A percentile compares a stretch with the other conserved stretches of the same genome.
Evolutionary conservation across 2,113 vertebrate genomes (phyloP).

Genomic region (Alosa alosa): DNA sequence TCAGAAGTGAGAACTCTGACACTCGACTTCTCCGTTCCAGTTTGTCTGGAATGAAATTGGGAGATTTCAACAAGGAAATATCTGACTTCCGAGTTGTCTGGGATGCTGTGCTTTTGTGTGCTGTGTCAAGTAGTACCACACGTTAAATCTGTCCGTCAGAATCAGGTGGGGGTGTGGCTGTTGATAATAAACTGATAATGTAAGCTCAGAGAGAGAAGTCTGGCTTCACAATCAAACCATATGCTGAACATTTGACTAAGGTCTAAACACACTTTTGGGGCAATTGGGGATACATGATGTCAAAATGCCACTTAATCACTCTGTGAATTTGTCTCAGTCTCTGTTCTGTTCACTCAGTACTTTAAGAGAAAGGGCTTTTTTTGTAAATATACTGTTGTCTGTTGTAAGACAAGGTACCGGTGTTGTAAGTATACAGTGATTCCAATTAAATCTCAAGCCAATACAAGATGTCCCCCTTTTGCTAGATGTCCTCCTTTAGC

Average conservation of each 20-base stretch:
- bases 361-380: background rate
- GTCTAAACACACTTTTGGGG: background rate
- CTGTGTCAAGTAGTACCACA: background rate
- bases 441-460: background rate
- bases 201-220: background rate
- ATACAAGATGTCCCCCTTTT: background rate
- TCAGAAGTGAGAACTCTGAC: too few species aligned
- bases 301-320: background rate
- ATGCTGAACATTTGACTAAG: background rate
- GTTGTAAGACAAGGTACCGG: background rate
- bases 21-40: too few species aligned
- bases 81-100: too few species aligned
- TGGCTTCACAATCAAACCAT: background rate
- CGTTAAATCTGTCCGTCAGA: background rate
- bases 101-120: background rate
- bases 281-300: background rate
- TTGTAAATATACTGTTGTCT: constrained; percentile 8
- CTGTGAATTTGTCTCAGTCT: background rate
- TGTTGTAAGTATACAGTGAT: background rate
- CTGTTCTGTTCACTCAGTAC: background rate
- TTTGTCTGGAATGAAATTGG: too few species aligned
- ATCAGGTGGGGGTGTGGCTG: background rate
- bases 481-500: too few species aligned
- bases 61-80: too few species aligned
- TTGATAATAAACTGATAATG: background rate